Evolutionary conservation across 1,140 invertebrate species (phyloP).

Genomic region (Drosophila nannoptera): DNA sequence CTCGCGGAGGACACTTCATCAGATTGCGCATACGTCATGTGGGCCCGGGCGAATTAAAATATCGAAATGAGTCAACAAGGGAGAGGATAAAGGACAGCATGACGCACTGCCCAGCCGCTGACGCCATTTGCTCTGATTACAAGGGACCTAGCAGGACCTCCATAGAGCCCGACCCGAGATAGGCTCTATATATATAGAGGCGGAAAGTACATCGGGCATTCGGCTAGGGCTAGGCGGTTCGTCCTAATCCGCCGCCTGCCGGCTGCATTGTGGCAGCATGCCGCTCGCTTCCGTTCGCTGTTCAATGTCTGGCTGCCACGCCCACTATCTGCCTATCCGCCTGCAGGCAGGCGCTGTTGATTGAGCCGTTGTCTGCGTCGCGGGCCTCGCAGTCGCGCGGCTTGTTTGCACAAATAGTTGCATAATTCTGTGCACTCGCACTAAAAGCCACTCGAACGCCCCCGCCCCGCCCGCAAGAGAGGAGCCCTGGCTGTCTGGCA

Average conservation of each 20-base stretch:
- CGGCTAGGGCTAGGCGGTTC: no score
- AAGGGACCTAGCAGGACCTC: neutral
- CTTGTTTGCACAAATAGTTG: conserved; percentile 71
- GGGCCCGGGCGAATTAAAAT: conserved; percentile 10
- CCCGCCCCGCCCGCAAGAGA: neutral
- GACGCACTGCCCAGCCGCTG: conserved; percentile 50
- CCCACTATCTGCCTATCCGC: conserved; percentile 6
- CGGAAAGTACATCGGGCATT: no score
- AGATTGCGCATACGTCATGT: conserved; percentile 69
- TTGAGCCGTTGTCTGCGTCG: conserved; percentile 25
- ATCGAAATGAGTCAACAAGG: conserved; percentile 56
- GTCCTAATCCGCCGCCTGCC: conserved; percentile 15
- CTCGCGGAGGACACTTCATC: conserved; percentile 36
- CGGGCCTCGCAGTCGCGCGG: conserved; percentile 16
- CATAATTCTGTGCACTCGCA: conserved; percentile 62
- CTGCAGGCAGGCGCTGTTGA: conserved; percentile 14
- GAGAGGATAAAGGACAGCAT: conserved; percentile 24
- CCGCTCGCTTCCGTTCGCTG: conserved; percentile 19
- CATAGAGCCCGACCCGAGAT: no score
- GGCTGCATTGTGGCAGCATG: conserved; percentile 1
- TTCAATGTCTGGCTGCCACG: conserved; percentile 12
- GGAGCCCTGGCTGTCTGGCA: conserved; percentile 1
- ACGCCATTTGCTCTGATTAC: conserved; percentile 36
- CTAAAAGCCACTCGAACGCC: conserved; percentile 61
- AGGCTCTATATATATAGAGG: no score